Evolutionary conservation across 2,113 vertebrate genomes (phyloP).

Genomic region (Rissa tridactyla): DNA sequence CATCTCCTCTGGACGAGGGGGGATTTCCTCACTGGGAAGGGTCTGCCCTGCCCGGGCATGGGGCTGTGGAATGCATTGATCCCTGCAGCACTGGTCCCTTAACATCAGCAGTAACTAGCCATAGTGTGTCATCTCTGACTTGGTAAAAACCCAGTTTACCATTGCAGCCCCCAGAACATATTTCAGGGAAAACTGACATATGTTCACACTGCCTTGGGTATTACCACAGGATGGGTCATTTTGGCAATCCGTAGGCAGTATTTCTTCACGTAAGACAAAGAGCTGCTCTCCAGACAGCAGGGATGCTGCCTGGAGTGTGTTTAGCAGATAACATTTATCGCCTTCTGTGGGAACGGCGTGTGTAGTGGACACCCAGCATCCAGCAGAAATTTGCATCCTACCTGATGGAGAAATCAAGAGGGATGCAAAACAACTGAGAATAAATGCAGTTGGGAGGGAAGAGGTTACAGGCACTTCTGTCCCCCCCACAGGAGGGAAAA

Average conservation of each 20-base stretch:
- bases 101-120: background rate
- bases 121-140: background rate
- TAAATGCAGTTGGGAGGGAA: no score
- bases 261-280: background rate
- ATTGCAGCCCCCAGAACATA: background rate
- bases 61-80: accelerated
- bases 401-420: no score
- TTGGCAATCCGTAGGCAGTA: background rate
- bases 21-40: background rate
- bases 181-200: background rate
- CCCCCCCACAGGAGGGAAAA: background rate
- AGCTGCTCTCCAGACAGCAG: background rate
- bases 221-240: background rate
- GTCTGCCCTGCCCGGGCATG: background rate
- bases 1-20: background rate
- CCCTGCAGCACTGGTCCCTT: background rate
- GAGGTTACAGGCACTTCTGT: no score
- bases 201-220: background rate
- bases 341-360: background rate
- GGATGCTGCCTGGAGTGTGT: background rate
- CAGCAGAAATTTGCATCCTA: background rate
- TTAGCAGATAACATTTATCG: background rate
- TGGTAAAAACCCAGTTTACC: background rate
- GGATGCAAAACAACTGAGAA: no score
- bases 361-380: background rate